Evolutionary conservation across 2,113 vertebrate genomes (phyloP).

Genomic region (Numida meleagris): DNA sequence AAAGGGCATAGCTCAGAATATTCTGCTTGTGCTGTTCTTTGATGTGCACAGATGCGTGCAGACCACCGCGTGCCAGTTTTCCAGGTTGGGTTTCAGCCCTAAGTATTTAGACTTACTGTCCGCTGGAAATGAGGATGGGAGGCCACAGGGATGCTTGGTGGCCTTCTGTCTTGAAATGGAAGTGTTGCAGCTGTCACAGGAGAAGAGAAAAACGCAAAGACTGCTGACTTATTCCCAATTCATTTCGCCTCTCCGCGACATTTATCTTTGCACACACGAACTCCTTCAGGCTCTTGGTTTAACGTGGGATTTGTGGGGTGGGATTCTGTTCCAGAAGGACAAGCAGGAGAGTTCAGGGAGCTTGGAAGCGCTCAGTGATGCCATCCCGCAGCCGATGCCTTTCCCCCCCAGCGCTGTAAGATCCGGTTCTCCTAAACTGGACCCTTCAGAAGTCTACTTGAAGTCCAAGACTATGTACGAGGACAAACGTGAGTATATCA

Average conservation of each 20-base stretch:
- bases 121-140: background rate
- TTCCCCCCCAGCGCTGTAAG: constrained; percentile 81
- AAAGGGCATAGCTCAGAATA: background rate
- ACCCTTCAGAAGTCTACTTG: constrained; percentile 94
- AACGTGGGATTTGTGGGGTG: background rate
- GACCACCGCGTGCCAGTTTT: background rate
- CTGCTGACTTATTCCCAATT: background rate
- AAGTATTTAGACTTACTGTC: background rate
- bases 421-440: constrained; percentile 89
- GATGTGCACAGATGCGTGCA: background rate
- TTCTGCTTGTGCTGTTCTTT: background rate
- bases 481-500: constrained; percentile 90
- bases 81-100: background rate
- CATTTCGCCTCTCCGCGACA: background rate
- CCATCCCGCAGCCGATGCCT: constrained; percentile 84
- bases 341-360: constrained; percentile 82
- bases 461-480: constrained; percentile 92
- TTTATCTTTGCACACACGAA: background rate
- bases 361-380: constrained; percentile 82
- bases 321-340: constrained; percentile 79
- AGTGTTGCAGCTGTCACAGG: background rate
- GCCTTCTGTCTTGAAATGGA: background rate
- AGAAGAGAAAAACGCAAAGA: background rate
- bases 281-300: background rate
- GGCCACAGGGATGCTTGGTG: background rate